phyloP scores from a whole-genome alignment of 2,797 vertebrate species.

The Buceros bicornis region DNA sequence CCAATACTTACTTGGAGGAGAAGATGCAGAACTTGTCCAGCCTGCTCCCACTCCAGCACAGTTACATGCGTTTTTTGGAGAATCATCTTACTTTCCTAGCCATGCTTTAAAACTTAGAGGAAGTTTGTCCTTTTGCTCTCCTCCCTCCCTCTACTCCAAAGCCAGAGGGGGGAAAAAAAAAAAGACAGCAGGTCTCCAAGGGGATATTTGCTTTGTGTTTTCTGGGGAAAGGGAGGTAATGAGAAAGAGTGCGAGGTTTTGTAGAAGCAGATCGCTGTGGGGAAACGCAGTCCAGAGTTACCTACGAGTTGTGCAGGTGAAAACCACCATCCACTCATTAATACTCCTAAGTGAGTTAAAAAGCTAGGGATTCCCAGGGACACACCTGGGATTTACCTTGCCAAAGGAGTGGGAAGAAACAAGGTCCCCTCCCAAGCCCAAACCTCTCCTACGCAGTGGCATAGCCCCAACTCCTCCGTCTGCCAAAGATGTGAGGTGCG shows the following conservation, averaged over 20 bases:
- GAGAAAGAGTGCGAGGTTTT: not conserved
- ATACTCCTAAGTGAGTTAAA: conserved; percentile 2
- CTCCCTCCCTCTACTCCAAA: not conserved
- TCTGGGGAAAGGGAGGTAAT: not conserved
- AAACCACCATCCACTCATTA: conserved; percentile 25
- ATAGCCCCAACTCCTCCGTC: not conserved
- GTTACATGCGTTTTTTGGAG: not conserved
- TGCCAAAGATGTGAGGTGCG: not conserved
- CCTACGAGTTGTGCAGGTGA: not conserved
- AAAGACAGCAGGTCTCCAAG: not conserved
- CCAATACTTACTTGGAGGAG: not conserved
- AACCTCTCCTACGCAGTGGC: conserved; percentile 26
- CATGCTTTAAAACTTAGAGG: not conserved
- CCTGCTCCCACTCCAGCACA: not conserved
- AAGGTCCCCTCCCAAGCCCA: conserved; percentile 62
- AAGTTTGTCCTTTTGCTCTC: conserved; percentile 29
- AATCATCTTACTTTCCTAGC: not conserved
- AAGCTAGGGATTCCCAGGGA: conserved; percentile 61
- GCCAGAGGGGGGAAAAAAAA: not conserved
- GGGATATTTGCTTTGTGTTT: not conserved
- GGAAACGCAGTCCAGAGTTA: not conserved
- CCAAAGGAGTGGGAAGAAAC: conserved; percentile 66
- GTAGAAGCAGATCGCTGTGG: not conserved
- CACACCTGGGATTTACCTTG: conserved; percentile 58
- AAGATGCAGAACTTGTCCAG: conserved; percentile 4